Base-by-base conservation (phyloP, 2,888 invertebrate genomes). In the Adela reaumurella region DNA sequence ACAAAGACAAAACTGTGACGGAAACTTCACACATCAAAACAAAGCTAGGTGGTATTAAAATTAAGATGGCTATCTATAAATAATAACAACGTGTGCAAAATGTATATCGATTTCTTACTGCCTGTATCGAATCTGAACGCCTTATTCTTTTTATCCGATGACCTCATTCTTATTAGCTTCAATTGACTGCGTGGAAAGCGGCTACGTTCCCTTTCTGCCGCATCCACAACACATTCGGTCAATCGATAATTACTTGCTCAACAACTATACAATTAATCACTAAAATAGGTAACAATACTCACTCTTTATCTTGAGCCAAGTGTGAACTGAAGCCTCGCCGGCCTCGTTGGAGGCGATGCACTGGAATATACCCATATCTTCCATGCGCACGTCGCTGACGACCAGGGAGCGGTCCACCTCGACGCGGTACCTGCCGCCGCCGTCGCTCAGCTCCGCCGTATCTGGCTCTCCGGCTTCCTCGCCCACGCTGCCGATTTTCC, bases 271-370 rank as follows among this genome's bases (percentile, higher is more conserved):
- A 43, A 14, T 43, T 8, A 14, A 16, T n/a, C 16, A 6, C 51
- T n/a, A n/a, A n/a, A n/a, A 50, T 49, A 35, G 45, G 46, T 48
- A 50, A 51, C 47, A 50, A 49, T 49, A 87, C 94, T 90, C 82
- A 96, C 96, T 95, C 86, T 94, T 95, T 20, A 96, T 94, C 77
- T 90, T 89, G 43, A 97, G 77, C 95, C 95, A 97, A 2, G 95
- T 93, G 57, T 90, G 90, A 53, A 89, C 86, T 3, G 93, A 92
- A 48, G 89, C 87, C 68, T 94, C 92, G 11, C 97, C 98, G 2
- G 93, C 97, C 59, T 88, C 88, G 65, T 97, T 98, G 49, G 81
- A 81, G 0, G 94, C 94, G 59, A 96, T 86, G 67, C 98, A 98
- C 68, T 98, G 97, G 64, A 92, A 97, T 83, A 97, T 90, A 46